Evolutionary conservation across 35 echinoderm and acorn worm species (phyloP), one percentile per base, ranked within the genome.

Genomic region (Strongylocentrotus purpuratus): DNA sequence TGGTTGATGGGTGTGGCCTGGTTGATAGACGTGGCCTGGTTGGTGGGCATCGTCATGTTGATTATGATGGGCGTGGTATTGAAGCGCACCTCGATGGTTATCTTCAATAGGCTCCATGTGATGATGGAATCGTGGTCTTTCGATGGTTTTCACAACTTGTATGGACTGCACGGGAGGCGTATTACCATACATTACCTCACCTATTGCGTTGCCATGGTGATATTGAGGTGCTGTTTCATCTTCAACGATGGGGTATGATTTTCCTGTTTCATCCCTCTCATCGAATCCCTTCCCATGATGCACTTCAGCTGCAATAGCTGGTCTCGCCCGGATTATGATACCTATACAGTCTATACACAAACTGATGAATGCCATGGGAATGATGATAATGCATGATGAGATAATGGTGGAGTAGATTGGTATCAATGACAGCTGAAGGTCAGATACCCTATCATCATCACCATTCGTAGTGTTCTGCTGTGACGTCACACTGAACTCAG

Each of bases 141-240:
- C 91, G 32, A 92, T 55, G 14, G 91, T 92, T 33, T 28, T 92
- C 4, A 92, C 41, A 31, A 92, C 41, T 28, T 92, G 47, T 31
- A 88, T 9, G 0, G 31, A 4, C 45, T 33, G 32, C 31, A 88
- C 10, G 7, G 87, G 32, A 12, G 91, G 91, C 1, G 91, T 28
- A 46, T 55, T 92, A 28, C 91, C 91, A 55, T 92, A 92, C 45
- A 55, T 55, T 17, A 92, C 91, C 48, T 92, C 91, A 5, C 91
- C 91, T 31, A 92, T 13, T 14, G 91, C 91, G 47, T 92, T 41
- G 15, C 91, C 91, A 31, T 46, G 32, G 87, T 35, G 87, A 88
- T 88, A 88, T 46, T 31, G 32, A 46, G 87, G 87, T 22, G 32
- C 6, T 9, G 32, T 28, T 46, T 88, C 87, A 18, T 88, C 87